Base-by-base conservation (phyloP, 2,888 invertebrate species). In the Leptinotarsa juncta region DNA sequence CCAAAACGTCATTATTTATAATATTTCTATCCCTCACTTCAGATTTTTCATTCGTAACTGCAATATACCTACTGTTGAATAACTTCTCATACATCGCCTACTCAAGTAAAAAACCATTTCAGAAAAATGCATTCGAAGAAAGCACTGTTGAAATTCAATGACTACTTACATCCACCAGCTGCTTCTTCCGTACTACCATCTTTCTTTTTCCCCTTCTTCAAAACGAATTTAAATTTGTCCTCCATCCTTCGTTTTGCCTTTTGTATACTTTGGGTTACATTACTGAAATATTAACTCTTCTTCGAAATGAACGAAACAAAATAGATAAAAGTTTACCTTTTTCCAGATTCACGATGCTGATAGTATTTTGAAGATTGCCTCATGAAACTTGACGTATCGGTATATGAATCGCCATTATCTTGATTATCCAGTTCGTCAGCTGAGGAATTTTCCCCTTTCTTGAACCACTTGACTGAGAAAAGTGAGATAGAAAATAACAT, bases 221-320 rank as follows among this genome's bases (percentile, higher is more conserved):
- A 90, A 12, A 95, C 95, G 82, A 96, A 93, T 87, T 94, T 93
- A 73, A 98, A 90, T 81, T 97, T 93, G 84, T 97, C 95, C 89
- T 98, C 97, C 83, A 98, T 95, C 82, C 96, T 90, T 81, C 96
- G 93, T 84, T 95, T 93, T 2, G 97, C 97, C 84, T 95, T 95
- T 86, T 93, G 92, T 50, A 95, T 88, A 57, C 93, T 94, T 80
- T 92, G 90, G 18, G 92, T 90, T 26, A 94, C 92, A 74, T 91
- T 91, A 66, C 87, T 85, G 69, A 70, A 82, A 79, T 14, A 15
- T 42, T 42, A n/a, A 62, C 57, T 42, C 10, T 23, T 15, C n/a
- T 57, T 50, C 20, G 66, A 12, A 32, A 70, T 70, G 14, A 23
- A 10, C 14, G 20, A 14, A 20, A 57, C n/a, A 15, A 23, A 20